Base-by-base conservation (phyloP, 2,888 invertebrate genomes). In the Serripes groenlandicus region DNA sequence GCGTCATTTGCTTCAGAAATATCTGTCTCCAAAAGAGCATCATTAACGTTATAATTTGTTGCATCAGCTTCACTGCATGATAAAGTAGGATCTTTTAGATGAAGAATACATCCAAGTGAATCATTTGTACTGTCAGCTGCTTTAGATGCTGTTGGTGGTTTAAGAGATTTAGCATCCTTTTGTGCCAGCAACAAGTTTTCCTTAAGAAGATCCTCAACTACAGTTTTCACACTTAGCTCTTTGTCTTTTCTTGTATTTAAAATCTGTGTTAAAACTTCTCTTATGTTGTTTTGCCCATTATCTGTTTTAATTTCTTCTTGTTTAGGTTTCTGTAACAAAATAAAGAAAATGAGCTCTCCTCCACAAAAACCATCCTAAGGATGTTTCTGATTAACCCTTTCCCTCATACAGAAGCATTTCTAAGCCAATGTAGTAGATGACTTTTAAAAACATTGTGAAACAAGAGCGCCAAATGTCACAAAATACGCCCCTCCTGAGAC, bases 191-290 rank as follows among this genome's bases (percentile, higher is more conserved):
- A 35, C 15, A 83, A 74, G 81, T 91, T 91, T 75, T 89, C 88
- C 70, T 87, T 81, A 15, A 91, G 76, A n/a, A 91, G 66, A 62
- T 86, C 81, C 34, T 91, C 91, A 9, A 91, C 88, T 1, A 90
- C 89, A 66, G 73, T 87, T 30, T 81, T 87, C 7, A 89, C 76
- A 18, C 77, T 85, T 32, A 83, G 66, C 37, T 83, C 85, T 49
- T 83, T 72, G 26, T 49, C 60, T 15, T 42, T 69, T 21, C 66
- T 64, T 15, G 42, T 26, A 23, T 77, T 74, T 9, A 73, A 18
- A 28, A 52, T 64, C 35, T 74, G 60, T 62, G 54, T 62, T 7
- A 74, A 54, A 1, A 35, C 37, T 35, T 69, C 60, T 49, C 49
- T 49, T 49, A 21, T 21, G 21, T 11, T 7, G 15, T 42, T 15